Conservation (phyloP, 2,797 vertebrate genomes). For the Sebastes paucispinis region DNA sequence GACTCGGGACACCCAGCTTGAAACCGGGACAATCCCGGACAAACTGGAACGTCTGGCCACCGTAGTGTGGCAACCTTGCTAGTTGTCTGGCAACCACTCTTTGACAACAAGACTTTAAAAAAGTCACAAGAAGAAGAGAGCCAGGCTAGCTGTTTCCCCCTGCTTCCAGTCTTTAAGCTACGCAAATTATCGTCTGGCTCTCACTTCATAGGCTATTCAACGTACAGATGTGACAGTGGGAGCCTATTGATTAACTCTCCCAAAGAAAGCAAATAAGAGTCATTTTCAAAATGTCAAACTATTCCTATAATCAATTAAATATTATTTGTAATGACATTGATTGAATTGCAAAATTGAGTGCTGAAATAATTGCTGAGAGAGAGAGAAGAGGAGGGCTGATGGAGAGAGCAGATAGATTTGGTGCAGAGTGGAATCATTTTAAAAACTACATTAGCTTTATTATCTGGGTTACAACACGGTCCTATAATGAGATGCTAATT, state of each 20-base stretch:
- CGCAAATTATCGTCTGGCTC: neutral
- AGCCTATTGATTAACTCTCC: neutral
- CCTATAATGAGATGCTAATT: slow-evolving; percentile 75
- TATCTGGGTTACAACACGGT: slow-evolving; percentile 63
- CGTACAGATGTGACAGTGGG: neutral
- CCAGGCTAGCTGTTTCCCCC: too few relatives aligned
- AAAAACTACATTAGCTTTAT: slow-evolving; percentile 55
- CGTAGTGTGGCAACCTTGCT: neutral
- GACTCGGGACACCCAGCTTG: too few relatives aligned
- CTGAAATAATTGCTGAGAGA: slow-evolving; percentile 16
- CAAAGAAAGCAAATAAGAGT: neutral
- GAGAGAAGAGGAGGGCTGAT: neutral
- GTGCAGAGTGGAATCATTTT: slow-evolving; percentile 43
- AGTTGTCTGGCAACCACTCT: neutral
- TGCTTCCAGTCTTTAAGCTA: neutral
- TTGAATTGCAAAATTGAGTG: slow-evolving; percentile 7
- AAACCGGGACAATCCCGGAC: too few relatives aligned
- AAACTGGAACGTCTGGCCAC: too few relatives aligned
- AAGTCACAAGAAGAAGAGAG: neutral
- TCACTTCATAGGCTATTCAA: neutral
- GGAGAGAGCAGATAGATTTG: slow-evolving; percentile 29
- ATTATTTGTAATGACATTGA: slow-evolving; percentile 7
- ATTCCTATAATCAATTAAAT: neutral
- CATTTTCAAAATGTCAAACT: neutral
- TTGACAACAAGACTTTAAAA: neutral